These are phyloP conservation scores for Dynastes hyllus DNA, from an alignment of 2,888 invertebrate species.

Conservation along the genomic window DNA sequence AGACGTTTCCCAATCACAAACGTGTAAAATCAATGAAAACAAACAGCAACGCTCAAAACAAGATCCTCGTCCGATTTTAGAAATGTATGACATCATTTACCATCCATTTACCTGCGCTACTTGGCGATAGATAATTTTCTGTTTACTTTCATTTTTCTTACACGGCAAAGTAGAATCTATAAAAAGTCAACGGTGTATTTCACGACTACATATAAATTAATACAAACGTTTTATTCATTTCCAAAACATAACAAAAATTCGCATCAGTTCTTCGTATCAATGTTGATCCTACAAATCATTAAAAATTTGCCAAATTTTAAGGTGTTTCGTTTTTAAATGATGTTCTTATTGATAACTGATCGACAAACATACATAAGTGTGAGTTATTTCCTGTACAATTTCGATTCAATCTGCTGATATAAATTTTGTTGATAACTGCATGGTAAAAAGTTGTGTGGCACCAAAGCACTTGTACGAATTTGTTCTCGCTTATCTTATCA, in stretches of 20 bases:
- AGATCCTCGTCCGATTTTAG: slow-evolving; percentile 7
- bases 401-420: slow-evolving; percentile 1
- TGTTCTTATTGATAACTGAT: no score
- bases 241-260: no score
- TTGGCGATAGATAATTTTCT: neutral
- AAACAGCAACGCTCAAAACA: slow-evolving; percentile 31
- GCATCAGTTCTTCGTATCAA: no score
- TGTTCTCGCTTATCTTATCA: slow-evolving; percentile 16
- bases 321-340: no score
- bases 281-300: no score
- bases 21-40: slow-evolving; percentile 18
- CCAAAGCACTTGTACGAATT: slow-evolving; percentile 15
- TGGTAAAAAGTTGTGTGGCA: neutral
- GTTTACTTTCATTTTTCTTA: slow-evolving; percentile 12
- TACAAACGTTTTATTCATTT: no score
- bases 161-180: neutral
- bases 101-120: neutral
- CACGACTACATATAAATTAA: no score
- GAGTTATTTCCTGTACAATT: slow-evolving; percentile 7
- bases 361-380: no score
- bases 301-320: no score
- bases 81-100: slow-evolving; percentile 26
- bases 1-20: no score
- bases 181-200: no score
- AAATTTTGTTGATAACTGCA: neutral